Conservation (phyloP, 2,888 invertebrate genomes). For the Chloroclysta siterata region DNA sequence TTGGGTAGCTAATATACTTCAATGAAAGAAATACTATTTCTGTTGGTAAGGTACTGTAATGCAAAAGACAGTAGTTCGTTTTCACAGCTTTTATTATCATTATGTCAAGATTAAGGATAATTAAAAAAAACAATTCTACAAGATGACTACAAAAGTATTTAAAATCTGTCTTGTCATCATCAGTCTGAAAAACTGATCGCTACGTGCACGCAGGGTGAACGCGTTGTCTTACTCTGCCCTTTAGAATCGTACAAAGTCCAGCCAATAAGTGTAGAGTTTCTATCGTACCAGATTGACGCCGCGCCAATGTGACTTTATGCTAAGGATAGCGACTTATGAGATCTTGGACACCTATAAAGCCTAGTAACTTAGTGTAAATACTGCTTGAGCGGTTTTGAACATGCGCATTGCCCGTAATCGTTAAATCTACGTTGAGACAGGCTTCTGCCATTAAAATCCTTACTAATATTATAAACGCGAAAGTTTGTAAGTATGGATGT, state of each 20-base stretch:
- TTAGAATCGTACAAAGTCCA: constrained; percentile 14
- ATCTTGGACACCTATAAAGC: constrained; percentile 51
- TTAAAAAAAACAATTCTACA: too few relatives aligned
- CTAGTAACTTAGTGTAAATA: constrained; percentile 41
- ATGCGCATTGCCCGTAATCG: constrained; percentile 18
- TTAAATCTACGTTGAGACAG: background rate
- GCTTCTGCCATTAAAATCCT: too few relatives aligned
- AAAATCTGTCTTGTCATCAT: too few relatives aligned
- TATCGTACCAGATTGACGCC: constrained; percentile 51
- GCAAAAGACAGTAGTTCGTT: too few relatives aligned
- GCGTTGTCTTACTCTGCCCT: background rate
- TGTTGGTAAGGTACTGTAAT: too few relatives aligned
- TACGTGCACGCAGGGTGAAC: background rate
- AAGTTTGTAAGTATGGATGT: too few relatives aligned
- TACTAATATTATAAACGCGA: too few relatives aligned
- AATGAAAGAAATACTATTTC: too few relatives aligned
- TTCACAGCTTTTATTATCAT: too few relatives aligned
- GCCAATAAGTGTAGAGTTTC: constrained; percentile 64
- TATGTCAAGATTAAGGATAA: too few relatives aligned
- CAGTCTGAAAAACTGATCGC: background rate
- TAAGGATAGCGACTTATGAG: constrained; percentile 60
- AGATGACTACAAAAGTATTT: too few relatives aligned
- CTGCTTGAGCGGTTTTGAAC: constrained; percentile 18
- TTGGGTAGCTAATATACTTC: too few relatives aligned
- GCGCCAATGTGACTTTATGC: constrained; percentile 61